These are phyloP conservation scores for Encarsia formosa DNA, from an alignment of 2,888 invertebrate genomes.

Conservation along the genomic window DNA sequence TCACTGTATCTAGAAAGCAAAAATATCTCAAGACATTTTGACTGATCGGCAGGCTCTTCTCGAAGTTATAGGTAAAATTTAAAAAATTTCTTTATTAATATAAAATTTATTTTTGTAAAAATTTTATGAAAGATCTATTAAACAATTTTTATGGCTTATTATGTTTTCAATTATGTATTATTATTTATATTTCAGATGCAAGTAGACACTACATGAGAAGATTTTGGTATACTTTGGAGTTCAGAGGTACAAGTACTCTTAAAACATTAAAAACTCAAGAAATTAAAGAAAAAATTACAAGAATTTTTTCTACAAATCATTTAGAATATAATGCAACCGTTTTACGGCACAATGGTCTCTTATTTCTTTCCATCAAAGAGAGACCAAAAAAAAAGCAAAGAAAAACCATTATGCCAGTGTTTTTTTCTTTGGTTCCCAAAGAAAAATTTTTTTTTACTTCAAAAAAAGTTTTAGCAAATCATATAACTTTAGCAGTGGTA, in stretches of 20 bases:
- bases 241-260: conserved; percentile 18
- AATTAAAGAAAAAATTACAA: conserved; percentile 29
- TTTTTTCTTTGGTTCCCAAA: conserved; percentile 37
- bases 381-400: conserved; percentile 15
- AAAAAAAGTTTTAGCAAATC: conserved; percentile 27
- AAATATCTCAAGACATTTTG: conserved; percentile 30
- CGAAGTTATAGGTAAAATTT: conserved; percentile 37
- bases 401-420: conserved; percentile 20
- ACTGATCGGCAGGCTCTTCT: conserved; percentile 34
- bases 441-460: conserved; percentile 40
- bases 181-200: conserved; percentile 33
- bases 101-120: background rate
- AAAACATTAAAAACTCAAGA: conserved; percentile 22
- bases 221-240: conserved; percentile 37
- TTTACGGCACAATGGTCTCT: conserved; percentile 31
- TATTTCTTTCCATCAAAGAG: conserved; percentile 34
- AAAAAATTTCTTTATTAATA: background rate
- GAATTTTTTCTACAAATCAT: conserved; percentile 25
- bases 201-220: conserved; percentile 39
- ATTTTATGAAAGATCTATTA: too few species aligned
- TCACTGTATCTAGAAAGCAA: conserved; percentile 31
- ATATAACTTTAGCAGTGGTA: conserved; percentile 29
- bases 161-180: background rate
- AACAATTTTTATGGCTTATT: background rate
- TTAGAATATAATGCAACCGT: conserved; percentile 33